A percentile compares a stretch with the other conserved stretches of the same genome.
These are phyloP conservation scores for Myotis vivesi DNA, from an alignment of 2,797 vertebrate species.

Conservation along the genomic window DNA sequence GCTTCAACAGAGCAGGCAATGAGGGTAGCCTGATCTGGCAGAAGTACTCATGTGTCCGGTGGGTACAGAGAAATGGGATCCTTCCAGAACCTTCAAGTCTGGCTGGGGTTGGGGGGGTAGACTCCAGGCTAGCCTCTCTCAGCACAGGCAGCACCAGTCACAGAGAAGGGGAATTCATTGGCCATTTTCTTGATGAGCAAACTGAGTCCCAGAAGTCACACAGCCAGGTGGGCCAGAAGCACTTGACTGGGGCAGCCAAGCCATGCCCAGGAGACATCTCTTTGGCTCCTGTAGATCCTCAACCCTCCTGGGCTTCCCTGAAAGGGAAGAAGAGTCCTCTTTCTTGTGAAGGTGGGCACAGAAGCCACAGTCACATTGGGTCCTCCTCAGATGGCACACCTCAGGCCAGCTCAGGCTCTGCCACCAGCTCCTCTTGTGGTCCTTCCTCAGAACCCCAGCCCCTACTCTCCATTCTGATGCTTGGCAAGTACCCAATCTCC, in stretches of 20 bases:
- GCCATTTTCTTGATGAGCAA: background rate
- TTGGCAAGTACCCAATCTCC: background rate
- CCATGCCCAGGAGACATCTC: too few relatives aligned
- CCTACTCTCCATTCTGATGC: background rate
- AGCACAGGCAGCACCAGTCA: background rate
- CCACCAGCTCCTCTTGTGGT: too few relatives aligned
- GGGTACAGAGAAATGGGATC: accelerated
- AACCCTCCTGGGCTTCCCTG: background rate
- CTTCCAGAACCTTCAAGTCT: background rate
- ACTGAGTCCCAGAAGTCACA: background rate
- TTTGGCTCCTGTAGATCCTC: background rate
- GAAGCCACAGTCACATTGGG: background rate
- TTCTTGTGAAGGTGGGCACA: background rate
- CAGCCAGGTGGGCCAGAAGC: background rate
- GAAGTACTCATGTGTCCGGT: too few relatives aligned
- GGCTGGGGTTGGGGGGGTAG: background rate
- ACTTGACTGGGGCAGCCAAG: background rate
- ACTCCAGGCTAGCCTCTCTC: background rate
- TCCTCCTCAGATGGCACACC: background rate
- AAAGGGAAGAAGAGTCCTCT: background rate
- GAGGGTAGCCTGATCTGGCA: accelerated
- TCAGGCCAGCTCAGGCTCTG: background rate
- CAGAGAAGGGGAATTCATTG: too few relatives aligned
- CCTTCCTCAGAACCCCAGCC: background rate
- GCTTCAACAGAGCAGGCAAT: background rate